These are phyloP conservation scores for Phrynocephalus guinanensis DNA, from an alignment of 2,797 vertebrate species.

Conservation along the genomic window DNA sequence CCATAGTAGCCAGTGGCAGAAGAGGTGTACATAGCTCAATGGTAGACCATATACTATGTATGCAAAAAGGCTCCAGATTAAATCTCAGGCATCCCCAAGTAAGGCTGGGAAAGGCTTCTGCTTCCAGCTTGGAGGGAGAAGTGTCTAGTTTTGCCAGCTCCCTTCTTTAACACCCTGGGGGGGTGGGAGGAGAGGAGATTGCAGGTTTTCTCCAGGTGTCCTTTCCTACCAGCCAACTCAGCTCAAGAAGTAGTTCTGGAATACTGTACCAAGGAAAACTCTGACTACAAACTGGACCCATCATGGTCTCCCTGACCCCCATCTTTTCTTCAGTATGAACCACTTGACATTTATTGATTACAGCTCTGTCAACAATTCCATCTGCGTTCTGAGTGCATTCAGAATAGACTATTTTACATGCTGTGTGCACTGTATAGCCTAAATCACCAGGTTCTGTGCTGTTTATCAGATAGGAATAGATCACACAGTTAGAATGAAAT, in stretches of 20 bases:
- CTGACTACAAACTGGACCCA: background rate
- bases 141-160: background rate
- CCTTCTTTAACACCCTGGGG: background rate
- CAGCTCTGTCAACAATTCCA: background rate
- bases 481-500: background rate
- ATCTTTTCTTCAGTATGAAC: background rate
- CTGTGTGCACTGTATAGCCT: background rate
- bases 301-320: too few relatives aligned
- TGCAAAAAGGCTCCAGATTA: background rate
- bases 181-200: background rate
- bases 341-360: conserved; percentile 26
- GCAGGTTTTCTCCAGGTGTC: background rate
- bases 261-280: background rate
- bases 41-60: background rate
- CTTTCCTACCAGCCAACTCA: background rate
- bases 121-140: background rate
- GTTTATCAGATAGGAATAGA: background rate
- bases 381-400: background rate
- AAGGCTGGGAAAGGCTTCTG: background rate
- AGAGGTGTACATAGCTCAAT: background rate
- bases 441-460: background rate
- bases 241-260: background rate
- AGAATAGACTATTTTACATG: background rate
- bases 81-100: background rate
- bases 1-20: background rate